A percentile compares a stretch with the other conserved stretches of the same genome.
These are phyloP conservation scores for Phodopus roborovskii DNA, from an alignment of 2,113 vertebrate species.

Conservation along the genomic window DNA sequence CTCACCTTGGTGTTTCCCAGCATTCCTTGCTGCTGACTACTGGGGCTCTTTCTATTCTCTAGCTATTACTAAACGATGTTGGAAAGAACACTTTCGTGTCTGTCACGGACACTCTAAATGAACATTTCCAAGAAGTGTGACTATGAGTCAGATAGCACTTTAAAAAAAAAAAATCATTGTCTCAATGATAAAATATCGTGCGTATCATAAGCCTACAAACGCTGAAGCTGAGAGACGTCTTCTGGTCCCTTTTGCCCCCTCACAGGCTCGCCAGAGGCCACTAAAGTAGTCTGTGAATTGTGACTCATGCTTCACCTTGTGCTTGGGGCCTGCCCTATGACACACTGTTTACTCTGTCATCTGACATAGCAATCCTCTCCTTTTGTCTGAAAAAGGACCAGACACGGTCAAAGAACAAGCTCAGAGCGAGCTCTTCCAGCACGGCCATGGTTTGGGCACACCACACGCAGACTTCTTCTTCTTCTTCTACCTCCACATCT, in stretches of 20 bases:
- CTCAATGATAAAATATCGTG: not conserved
- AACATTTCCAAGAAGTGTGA: not conserved
- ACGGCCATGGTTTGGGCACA: not conserved
- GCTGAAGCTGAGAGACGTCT: not conserved
- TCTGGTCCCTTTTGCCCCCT: not conserved
- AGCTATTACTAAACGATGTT: not conserved
- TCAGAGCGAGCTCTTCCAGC: not conserved
- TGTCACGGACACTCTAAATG: not conserved
- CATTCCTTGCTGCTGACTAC: not conserved
- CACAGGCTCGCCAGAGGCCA: not conserved
- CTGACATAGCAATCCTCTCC: not conserved
- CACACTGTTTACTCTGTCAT: fast-evolving
- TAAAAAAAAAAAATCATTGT: not conserved
- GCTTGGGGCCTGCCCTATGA: not conserved
- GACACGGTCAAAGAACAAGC: not conserved
- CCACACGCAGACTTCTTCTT: not conserved
- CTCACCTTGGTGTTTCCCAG: not conserved
- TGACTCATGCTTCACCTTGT: not conserved
- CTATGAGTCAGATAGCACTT: not conserved
- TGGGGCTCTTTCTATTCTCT: not conserved
- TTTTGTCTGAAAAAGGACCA: not conserved
- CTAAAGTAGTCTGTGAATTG: fast-evolving
- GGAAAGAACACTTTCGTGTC: not conserved
- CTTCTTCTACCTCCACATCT: not conserved
- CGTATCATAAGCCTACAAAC: not conserved